Base-by-base conservation (phyloP, 2,888 invertebrate species). In the Tetanocera ferruginea region DNA sequence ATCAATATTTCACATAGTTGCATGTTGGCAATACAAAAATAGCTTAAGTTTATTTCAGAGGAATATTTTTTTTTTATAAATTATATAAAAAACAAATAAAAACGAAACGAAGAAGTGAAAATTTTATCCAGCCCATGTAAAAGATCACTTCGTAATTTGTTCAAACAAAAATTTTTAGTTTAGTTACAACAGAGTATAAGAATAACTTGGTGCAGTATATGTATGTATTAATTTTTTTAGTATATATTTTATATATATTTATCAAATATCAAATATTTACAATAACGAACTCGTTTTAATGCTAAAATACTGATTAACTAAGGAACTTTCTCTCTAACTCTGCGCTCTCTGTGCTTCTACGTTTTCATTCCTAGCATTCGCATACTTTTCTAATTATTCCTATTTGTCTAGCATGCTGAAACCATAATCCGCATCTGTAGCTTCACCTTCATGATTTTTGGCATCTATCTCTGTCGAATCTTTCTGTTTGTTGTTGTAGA, bases 51-150 rank as follows among this genome's bases (percentile, higher is more conserved):
- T 69, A 69, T 67, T 49, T 80, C 76, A 76, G 78, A 76, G 14
- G 49, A 49, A 1, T 71, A 70, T 70, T 51, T 19, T 19, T 19
- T 19, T 64, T 62, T 64, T 14, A 49, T 28, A 51, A 23, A 37
- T 34, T 23, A 34, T 43, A 43, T 11, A 19, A 23, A 23, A 55
- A 17, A 60, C 2, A 19, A 60, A 60, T 25, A 6, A 19, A 23
- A n/a, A 34, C 34, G 28, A 62, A 25, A 51, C n/a, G n/a, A n/a
- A 14, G 51, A 77, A 84, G 84, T 87, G 88, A 88, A 88, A 85
- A 88, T 86, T 87, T 87, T 87, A 87, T 87, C 89, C 88, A 88
- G 89, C 89, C 89, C 87, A 83, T 84, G 85, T 88, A 88, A 88
- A 88, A 88, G 87, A 84, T 85, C 88, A 88, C 82, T 79, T 80